Evolutionary conservation across 2,888 invertebrate genomes (phyloP).

Genomic region (Stenichneumon culpator): DNA sequence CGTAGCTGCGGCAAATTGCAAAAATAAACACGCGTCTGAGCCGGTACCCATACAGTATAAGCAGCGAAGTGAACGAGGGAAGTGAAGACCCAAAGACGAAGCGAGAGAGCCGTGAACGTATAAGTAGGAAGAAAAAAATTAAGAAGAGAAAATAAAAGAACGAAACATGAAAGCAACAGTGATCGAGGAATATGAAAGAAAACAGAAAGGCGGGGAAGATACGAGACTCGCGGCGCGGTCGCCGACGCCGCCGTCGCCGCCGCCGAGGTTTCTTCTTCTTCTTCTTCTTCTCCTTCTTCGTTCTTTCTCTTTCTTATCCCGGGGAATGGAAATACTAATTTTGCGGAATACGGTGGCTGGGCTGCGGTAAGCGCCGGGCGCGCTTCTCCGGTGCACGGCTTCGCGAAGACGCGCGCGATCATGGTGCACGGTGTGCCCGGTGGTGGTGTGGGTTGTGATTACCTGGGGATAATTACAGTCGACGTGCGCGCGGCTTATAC

Average conservation of each 20-base stretch:
- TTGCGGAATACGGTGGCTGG: conserved; percentile 85
- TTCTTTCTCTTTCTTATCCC: conserved; percentile 75
- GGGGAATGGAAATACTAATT: conserved; percentile 85
- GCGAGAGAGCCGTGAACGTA: conserved; percentile 50
- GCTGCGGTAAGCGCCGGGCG: conserved; percentile 83
- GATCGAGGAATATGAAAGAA: conserved; percentile 63
- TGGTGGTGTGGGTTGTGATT: conserved; percentile 84
- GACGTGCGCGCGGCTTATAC: conserved; percentile 77
- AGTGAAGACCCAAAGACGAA: conserved; percentile 70
- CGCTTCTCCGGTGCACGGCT: conserved; percentile 57
- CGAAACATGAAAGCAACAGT: conserved; percentile 63
- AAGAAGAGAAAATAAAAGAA: conserved; percentile 47
- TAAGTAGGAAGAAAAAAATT: conserved; percentile 31
- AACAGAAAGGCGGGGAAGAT: conserved; percentile 49
- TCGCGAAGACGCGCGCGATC: conserved; percentile 64
- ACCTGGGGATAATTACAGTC: conserved; percentile 85
- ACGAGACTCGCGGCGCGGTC: conserved; percentile 53
- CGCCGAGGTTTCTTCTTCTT: conserved; percentile 63
- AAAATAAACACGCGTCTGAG: conserved; percentile 82
- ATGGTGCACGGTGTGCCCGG: conserved; percentile 68
- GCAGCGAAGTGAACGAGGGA: conserved; percentile 72
- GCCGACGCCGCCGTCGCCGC: conserved; percentile 41
- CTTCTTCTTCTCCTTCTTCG: conserved; percentile 64
- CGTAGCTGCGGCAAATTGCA: conserved; percentile 81
- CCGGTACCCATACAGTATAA: conserved; percentile 69